These are phyloP conservation scores for Pipra filicauda DNA, from an alignment of 2,113 vertebrate species.

Conservation along the genomic window DNA sequence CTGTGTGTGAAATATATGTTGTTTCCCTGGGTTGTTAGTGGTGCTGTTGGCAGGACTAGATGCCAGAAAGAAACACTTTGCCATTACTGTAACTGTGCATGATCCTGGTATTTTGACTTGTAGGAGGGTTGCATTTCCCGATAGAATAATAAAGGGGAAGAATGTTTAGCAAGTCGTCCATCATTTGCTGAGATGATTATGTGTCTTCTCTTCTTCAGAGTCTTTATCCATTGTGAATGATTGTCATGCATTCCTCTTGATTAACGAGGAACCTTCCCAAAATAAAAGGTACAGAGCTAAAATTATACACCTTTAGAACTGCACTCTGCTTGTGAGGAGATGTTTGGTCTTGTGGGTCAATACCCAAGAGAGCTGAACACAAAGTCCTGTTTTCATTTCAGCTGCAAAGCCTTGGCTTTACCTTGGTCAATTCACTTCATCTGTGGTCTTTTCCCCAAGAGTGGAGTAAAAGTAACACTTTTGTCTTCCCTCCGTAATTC, in stretches of 20 bases:
- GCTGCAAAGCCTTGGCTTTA: background rate
- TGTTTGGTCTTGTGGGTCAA: background rate
- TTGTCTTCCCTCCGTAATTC: background rate
- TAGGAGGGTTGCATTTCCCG: background rate
- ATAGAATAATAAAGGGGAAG: background rate
- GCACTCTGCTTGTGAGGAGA: background rate
- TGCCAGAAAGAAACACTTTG: background rate
- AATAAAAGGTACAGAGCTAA: background rate
- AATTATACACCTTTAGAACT: background rate
- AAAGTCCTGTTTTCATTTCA: background rate
- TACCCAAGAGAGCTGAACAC: background rate
- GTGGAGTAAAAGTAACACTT: background rate
- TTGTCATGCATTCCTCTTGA: background rate
- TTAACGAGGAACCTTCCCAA: background rate
- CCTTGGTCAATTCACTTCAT: background rate
- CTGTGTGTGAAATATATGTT: background rate
- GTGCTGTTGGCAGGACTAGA: background rate
- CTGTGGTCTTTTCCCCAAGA: background rate
- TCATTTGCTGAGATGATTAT: background rate
- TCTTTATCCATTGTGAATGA: background rate
- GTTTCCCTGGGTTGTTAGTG: background rate
- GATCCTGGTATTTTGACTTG: background rate
- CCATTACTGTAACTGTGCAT: background rate
- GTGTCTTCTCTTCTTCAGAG: background rate
- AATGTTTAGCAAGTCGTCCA: slow-evolving; percentile 9